Percentiles rank a stretch among this genome's conserved stretches.
Conservation (phyloP, 1,140 invertebrate species). For the Cydia pomonella region DNA sequence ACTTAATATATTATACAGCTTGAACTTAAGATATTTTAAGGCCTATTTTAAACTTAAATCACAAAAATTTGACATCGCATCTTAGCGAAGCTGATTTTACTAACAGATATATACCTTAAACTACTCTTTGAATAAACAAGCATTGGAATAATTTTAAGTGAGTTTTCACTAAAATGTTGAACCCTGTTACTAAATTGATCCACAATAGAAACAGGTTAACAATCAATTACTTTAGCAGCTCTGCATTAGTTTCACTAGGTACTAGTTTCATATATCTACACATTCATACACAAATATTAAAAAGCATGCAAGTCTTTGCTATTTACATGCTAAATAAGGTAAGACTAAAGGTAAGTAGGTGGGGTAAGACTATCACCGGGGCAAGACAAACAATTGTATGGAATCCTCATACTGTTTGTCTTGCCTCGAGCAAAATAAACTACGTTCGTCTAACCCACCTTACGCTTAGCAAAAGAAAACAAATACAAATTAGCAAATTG, state of each 20-base stretch:
- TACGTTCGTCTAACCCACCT: too few relatives aligned
- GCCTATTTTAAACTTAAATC: constrained; percentile 39
- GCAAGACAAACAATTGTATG: too few relatives aligned
- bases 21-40: neutral
- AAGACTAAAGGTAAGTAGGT: too few relatives aligned
- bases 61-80: constrained; percentile 46
- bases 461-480: too few relatives aligned
- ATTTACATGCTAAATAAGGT: too few relatives aligned
- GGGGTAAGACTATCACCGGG: too few relatives aligned
- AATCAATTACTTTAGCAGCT: neutral
- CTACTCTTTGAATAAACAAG: constrained; percentile 53
- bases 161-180: constrained; percentile 2
- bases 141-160: constrained; percentile 53
- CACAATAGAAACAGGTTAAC: neutral
- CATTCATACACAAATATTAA: neutral
- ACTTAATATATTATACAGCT: constrained; percentile 3
- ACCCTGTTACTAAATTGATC: neutral
- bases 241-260: neutral
- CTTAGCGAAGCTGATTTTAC: constrained; percentile 10
- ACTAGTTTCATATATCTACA: neutral
- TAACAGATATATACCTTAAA: constrained; percentile 36
- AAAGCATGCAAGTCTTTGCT: neutral
- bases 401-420: too few relatives aligned
- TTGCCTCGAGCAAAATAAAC: too few relatives aligned
- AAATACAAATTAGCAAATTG: too few relatives aligned